Percentiles rank a stretch among this genome's conserved stretches.
phyloP scores from a whole-genome alignment of 2,888 invertebrate genomes.

The Diploptera punctata region DNA sequence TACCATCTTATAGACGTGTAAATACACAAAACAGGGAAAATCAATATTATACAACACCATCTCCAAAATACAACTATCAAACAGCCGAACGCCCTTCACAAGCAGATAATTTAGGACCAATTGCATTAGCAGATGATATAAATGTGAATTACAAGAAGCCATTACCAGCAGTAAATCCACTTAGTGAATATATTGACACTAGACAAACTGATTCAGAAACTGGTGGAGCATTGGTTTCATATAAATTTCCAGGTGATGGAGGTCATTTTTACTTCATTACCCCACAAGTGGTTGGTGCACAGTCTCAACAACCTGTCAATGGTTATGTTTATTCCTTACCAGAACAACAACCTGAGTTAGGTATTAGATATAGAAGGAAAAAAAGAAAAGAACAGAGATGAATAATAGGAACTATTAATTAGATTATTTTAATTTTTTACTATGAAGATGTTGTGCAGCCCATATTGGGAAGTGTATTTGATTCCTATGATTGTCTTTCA shows the following conservation, averaged over 20 bases:
- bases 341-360: not conserved
- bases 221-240: constrained; percentile 72
- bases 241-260: constrained; percentile 71
- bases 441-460: too few species aligned
- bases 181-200: constrained; percentile 67
- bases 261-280: constrained; percentile 82
- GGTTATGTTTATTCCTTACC: not conserved
- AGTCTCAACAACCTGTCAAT: not conserved
- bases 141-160: constrained; percentile 74
- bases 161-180: constrained; percentile 70
- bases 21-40: not conserved
- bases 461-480: not conserved
- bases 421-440: too few species aligned
- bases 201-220: constrained; percentile 49
- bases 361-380: constrained; percentile 9
- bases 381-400: constrained; percentile 25
- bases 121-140: constrained; percentile 69
- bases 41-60: constrained; percentile 23
- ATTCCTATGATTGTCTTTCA: too few species aligned
- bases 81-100: not conserved
- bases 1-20: constrained; percentile 39
- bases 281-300: constrained; percentile 63
- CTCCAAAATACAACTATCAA: not conserved
- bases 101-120: constrained; percentile 34
- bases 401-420: not conserved